Base-by-base conservation (phyloP, 1,140 invertebrate genomes). In the Nephila pilipes region DNA sequence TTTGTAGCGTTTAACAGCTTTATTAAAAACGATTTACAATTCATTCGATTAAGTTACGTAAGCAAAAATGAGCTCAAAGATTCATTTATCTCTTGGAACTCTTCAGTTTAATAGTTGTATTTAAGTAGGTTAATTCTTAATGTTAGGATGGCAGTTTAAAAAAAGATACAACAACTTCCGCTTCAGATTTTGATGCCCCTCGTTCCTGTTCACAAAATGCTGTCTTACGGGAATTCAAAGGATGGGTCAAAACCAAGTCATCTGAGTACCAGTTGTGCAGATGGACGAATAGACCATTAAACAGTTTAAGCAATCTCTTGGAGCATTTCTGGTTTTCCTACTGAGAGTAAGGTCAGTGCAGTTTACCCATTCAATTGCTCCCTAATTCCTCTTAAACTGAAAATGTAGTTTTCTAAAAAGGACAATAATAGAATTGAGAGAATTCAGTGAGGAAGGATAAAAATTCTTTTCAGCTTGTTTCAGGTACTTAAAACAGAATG, bases 311-410 rank as follows among this genome's bases (percentile, higher is more conserved):
- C 54, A 83, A 83, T 83, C 46, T 83, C 46, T 54, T 29, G 20
- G 81, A 83, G 81, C 29, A 55, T 29, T 83, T 83, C 81, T 83
- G 46, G 81, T 83, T 83, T 83, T 83, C 81, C 81, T 83, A 55
- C 81, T 83, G n/a, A 55, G 46, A 83, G 54, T 14, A 83, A 46
- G 81, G 81, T 83, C 81, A 83, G 14, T n/a, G 32, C 8, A 83
- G 32, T 75, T 75, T 36, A 18, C 22, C 22, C 69, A 75, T 75
- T 75, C 32, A 75, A 32, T 18, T 16, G 20, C 29, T 75, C 18
- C 29, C 69, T 32, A 36, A 75, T 32, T 29, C 29, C 32, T 29
- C 69, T 32, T 29, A 32, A 75, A 75, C 29, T 5, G 29, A 29
- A 75, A 75, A 25, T 20, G 10, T 16, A 75, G 18, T 32, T 75